Evolutionary conservation across 2,113 vertebrate genomes (phyloP).

Genomic region (Ailurus styani): DNA sequence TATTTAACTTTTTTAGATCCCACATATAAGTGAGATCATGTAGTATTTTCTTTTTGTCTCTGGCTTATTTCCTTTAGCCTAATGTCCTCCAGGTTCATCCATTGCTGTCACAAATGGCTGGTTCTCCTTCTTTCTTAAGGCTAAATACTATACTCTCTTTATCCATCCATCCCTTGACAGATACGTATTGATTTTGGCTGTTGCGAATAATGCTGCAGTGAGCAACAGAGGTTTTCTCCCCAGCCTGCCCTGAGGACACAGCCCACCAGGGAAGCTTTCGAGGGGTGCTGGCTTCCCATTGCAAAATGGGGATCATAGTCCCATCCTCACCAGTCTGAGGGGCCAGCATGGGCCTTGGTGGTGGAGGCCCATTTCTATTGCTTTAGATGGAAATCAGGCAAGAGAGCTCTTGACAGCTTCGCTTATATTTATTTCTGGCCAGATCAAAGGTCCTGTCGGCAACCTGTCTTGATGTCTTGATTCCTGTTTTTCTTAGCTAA

Average conservation of each 20-base stretch:
- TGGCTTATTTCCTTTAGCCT: background rate
- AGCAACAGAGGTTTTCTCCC: background rate
- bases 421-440: constrained; percentile 64
- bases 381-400: background rate
- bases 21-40: background rate
- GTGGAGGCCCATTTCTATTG: background rate
- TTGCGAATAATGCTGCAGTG: rapidly evolving
- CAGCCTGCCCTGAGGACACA: rapidly evolving
- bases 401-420: constrained; percentile 26
- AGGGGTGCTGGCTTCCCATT: background rate
- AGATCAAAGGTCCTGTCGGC: constrained; percentile 73
- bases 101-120: background rate
- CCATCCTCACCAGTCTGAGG: background rate
- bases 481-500: constrained; percentile 50
- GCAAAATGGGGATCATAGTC: background rate
- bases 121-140: background rate
- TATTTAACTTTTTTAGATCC: background rate
- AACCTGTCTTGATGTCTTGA: constrained; percentile 55
- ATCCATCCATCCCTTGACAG: background rate
- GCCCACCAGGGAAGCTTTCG: no score
- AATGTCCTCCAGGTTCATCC: background rate
- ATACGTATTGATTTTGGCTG: background rate
- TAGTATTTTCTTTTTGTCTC: background rate
- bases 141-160: background rate
- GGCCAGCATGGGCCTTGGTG: rapidly evolving